Conservation (phyloP, 2,888 invertebrate species). For the Fabriciana adippe region DNA sequence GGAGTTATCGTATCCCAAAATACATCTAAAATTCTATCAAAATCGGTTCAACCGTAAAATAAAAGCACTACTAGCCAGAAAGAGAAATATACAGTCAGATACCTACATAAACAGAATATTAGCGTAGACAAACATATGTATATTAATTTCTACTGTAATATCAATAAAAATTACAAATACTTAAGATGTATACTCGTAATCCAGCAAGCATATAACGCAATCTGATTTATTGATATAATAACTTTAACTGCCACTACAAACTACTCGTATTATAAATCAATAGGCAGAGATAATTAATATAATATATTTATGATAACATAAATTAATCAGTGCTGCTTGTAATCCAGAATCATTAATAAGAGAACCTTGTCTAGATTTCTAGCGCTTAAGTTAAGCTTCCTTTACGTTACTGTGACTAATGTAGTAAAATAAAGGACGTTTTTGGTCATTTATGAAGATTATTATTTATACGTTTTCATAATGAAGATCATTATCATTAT, state of each 20-base stretch:
- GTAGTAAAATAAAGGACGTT: not conserved
- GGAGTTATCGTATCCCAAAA: too few relatives aligned
- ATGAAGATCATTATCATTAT: not conserved
- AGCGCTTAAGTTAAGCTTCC: conserved; percentile 8
- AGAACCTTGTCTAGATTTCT: conserved; percentile 7
- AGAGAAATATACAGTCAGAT: too few relatives aligned
- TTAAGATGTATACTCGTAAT: not conserved
- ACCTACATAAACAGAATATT: too few relatives aligned
- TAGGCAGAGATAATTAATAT: not conserved
- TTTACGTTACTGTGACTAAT: conserved; percentile 9
- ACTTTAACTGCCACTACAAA: conserved; percentile 9
- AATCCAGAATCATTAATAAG: conserved; percentile 14
- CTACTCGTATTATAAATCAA: conserved; percentile 14
- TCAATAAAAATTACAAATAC: too few relatives aligned
- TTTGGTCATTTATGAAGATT: not conserved
- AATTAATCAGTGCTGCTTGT: conserved; percentile 9
- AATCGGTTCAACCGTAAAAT: too few relatives aligned
- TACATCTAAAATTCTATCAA: too few relatives aligned
- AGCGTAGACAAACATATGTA: too few relatives aligned
- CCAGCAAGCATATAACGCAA: not conserved
- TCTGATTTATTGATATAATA: conserved; percentile 1
- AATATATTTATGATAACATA: not conserved
- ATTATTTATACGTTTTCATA: not conserved
- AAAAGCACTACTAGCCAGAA: too few relatives aligned
- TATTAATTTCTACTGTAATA: too few relatives aligned